Evolutionary conservation across 2,113 vertebrate genomes (phyloP).

Genomic region (Lipophrys pholis): DNA sequence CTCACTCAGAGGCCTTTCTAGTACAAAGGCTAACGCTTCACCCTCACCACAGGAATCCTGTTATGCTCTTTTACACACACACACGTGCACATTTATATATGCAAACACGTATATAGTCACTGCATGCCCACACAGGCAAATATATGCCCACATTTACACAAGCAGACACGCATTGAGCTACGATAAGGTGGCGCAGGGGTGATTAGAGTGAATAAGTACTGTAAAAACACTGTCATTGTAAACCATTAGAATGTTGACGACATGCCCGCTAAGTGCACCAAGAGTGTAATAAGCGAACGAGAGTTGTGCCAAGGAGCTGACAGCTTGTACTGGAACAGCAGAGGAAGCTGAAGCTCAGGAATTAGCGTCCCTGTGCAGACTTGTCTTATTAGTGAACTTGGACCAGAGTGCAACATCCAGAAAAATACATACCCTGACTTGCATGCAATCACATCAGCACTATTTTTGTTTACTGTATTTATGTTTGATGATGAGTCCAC

Average conservation of each 20-base stretch:
- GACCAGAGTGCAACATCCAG: slow-evolving; percentile 31
- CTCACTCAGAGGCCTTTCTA: slow-evolving; percentile 68
- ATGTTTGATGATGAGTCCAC: neutral
- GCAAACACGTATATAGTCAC: neutral
- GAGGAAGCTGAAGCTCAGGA: slow-evolving; percentile 63
- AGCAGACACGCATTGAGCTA: slow-evolving; percentile 3
- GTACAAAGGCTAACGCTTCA: slow-evolving; percentile 66
- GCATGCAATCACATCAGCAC: neutral
- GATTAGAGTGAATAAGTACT: slow-evolving; percentile 60
- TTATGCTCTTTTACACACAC: slow-evolving; percentile 28
- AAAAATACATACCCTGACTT: neutral
- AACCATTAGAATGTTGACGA: slow-evolving; percentile 67
- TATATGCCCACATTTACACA: neutral
- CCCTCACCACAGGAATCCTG: slow-evolving; percentile 65
- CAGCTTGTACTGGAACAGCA: slow-evolving; percentile 40
- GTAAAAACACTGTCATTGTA: slow-evolving; percentile 67
- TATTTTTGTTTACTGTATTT: neutral
- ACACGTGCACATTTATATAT: slow-evolving; percentile 1
- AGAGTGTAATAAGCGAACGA: slow-evolving; percentile 63
- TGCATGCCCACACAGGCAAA: slow-evolving; percentile 13
- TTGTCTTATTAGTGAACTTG: slow-evolving; percentile 63
- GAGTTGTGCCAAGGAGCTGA: slow-evolving; percentile 67
- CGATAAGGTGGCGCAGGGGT: slow-evolving; percentile 28
- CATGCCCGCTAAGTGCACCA: slow-evolving; percentile 52
- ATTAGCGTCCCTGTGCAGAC: slow-evolving; percentile 72